Evolutionary conservation across 2,797 vertebrate species (phyloP).

Genomic region (Rhinatrema bivittatum): DNA sequence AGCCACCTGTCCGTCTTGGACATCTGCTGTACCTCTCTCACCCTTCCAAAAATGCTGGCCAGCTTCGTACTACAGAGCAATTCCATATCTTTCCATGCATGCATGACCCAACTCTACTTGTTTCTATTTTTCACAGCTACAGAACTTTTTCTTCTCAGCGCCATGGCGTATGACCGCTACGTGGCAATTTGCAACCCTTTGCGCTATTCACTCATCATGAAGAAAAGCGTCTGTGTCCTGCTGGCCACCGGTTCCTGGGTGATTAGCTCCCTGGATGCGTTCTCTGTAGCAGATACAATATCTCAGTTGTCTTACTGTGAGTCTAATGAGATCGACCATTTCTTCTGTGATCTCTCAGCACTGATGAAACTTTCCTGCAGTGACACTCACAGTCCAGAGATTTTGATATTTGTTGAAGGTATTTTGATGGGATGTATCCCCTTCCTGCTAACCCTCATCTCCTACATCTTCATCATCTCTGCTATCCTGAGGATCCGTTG

Average conservation of each 20-base stretch:
- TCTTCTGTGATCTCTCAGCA: conserved; percentile 23
- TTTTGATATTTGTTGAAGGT: too few relatives aligned
- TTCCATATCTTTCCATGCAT: conserved; percentile 17
- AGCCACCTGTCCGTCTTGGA: conserved; percentile 9
- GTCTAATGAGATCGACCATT: conserved; percentile 21
- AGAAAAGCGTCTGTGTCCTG: background rate
- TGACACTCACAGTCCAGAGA: conserved; percentile 16
- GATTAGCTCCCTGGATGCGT: conserved; percentile 19
- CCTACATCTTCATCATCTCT: conserved; percentile 31
- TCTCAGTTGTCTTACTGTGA: conserved; percentile 30
- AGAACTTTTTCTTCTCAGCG: conserved; percentile 20
- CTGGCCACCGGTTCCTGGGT: conserved; percentile 17
- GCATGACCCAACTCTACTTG: conserved; percentile 25
- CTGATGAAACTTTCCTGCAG: conserved; percentile 26
- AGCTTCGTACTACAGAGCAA: conserved; percentile 27
- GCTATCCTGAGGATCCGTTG: conserved; percentile 21
- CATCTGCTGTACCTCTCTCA: conserved; percentile 5
- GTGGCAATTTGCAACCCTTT: conserved; percentile 29
- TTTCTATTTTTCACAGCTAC: conserved; percentile 19
- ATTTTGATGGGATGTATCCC: too few relatives aligned
- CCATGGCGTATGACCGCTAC: conserved; percentile 32
- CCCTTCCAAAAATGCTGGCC: conserved; percentile 23
- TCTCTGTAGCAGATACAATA: conserved; percentile 11
- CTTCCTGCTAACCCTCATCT: conserved; percentile 17
- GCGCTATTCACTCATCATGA: conserved; percentile 27